Base-by-base conservation (phyloP, 2,113 vertebrate genomes). In the Serinus canaria region DNA sequence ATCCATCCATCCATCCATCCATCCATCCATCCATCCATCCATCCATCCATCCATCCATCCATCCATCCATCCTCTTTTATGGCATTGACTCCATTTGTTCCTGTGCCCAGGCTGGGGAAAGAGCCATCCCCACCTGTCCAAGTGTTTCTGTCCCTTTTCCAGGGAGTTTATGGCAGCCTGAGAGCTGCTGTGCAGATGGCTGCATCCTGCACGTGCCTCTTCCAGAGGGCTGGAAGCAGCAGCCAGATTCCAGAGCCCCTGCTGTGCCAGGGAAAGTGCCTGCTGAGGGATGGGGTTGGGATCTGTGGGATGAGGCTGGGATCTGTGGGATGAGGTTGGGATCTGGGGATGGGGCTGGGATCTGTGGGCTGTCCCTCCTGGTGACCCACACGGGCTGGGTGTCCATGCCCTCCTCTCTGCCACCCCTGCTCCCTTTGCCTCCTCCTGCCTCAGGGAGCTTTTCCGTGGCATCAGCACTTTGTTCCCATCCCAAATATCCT, bases 71-170 rank as follows among this genome's bases (percentile, higher is more conserved):
- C 24, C 37, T 94, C 90, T 95, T 76, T 76, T 22, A 80, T 43
- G 77, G 74, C 84, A 27, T 43, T 21, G 93, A 63, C 67, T 86
- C 39, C 8, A 8, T 62, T 85, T 46, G 62, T 90, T 37, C 52
- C 83, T 3, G 33, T 78, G 94, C 92, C 95, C 30, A 94, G 49
- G 92, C 86, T 18, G 62, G 94, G 58, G 52, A 89, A 79, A 58
- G 76, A 91, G 55, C 87, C 44, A 63, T 94, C 91, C 91, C 95
- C 96, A 97, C 97, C 94, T 96, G 95, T 43, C 95, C 83, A 74
- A 72, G 55, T 6, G 62, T 15, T 76, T 30, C 95, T 94, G 94
- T 85, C 53, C 10, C 94, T 93, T 63, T 96, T 91, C 90, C 94
- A 94, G 89, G 39, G 13, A 20, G 22, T 91, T 96, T 86, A 83